Base-by-base conservation (phyloP, 2,888 invertebrate species). In the Parasteatoda lunata region DNA sequence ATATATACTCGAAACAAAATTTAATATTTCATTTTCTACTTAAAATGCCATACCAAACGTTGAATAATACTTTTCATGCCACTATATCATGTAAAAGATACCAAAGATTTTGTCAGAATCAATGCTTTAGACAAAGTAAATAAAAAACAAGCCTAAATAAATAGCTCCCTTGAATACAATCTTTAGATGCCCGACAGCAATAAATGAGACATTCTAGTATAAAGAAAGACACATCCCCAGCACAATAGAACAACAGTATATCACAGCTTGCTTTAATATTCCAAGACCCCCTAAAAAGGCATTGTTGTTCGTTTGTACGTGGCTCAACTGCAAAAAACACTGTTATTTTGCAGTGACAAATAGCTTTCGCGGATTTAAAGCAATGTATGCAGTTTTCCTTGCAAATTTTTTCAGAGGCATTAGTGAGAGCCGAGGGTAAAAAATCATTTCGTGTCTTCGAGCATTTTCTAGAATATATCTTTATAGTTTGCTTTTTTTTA, bases 351-450 rank as follows among this genome's bases (percentile, higher is more conserved):
- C 73, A 75, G 81, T 81, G 81, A 81, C 81, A 81, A 81, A 81
- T 81, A 75, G 81, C 75, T 75, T 80, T 80, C 48, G 48, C 73
- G 75, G 75, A 81, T 81, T 81, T 81, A 81, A 81, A 81, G 81
- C 73, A 81, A 69, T 75, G 81, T 69, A 72, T 45, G 52, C 73
- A 30, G 73, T 81, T 75, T 75, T 75, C 68, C 69, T 81, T 68
- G 68, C 68, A 81, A 81, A n/a, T 75, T 75, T 81, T 81, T 81
- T 75, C 66, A 13, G 75, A 66, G 9, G 75, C 59, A 81, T 75
- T 75, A 81, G 66, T 75, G 54, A 45, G 66, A 72, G 47, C 45
- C 49, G 64, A 47, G 66, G 47, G 66, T 11, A 75, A 81, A 80
- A 73, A 81, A 81, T 81, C 81, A 75, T 81, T 81, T 81, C 73